A percentile compares a stretch with the other conserved stretches of the same genome.
These are phyloP conservation scores for Nyctereutes procyonoides DNA, from an alignment of 2,113 vertebrate genomes.

Conservation along the genomic window DNA sequence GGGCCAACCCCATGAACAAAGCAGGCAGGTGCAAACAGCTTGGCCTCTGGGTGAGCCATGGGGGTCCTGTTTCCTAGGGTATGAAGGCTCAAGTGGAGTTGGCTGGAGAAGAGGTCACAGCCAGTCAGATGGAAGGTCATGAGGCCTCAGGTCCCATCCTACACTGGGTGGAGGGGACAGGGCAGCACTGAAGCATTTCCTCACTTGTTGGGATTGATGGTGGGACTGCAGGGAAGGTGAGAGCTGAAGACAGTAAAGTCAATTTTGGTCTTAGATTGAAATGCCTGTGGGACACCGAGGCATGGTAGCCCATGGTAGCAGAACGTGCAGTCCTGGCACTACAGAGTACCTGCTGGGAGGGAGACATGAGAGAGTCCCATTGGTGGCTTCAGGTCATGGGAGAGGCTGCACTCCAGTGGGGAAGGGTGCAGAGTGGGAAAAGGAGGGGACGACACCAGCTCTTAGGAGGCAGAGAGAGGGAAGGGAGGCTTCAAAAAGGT, in stretches of 20 bases:
- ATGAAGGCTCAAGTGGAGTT: neutral
- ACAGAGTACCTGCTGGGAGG: neutral
- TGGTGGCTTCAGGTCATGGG: neutral
- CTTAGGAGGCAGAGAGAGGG: neutral
- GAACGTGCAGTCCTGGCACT: neutral
- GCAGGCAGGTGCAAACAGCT: no score
- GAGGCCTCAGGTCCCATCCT: no score
- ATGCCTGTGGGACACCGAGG: neutral
- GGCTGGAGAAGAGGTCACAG: neutral
- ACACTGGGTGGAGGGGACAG: fast-evolving
- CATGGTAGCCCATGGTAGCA: neutral
- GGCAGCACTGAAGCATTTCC: neutral
- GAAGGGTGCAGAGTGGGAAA: neutral
- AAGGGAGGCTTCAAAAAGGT: neutral
- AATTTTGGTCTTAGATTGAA: neutral
- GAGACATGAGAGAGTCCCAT: neutral
- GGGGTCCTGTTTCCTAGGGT: neutral
- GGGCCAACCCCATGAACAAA: neutral
- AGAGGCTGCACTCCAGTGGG: no score
- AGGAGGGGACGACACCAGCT: neutral
- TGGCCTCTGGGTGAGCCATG: neutral
- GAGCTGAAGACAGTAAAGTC: neutral
- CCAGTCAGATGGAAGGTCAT: neutral
- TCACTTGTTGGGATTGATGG: neutral
- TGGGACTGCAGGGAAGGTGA: neutral